phyloP scores from a whole-genome alignment of 2,113 vertebrate genomes.

The Protomyctophum bolini region DNA sequence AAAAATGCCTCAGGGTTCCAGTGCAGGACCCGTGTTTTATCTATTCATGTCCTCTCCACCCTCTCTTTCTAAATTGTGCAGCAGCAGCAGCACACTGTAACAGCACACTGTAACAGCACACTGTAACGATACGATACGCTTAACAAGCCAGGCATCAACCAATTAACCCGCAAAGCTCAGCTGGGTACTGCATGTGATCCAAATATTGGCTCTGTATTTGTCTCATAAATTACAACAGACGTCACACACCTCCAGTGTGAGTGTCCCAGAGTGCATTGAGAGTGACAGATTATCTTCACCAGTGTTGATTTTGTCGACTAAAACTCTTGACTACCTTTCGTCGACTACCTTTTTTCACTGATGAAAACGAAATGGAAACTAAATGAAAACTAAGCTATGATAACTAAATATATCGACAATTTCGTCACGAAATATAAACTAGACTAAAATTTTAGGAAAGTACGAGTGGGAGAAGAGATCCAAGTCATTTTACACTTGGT shows the following conservation, averaged over 20 bases:
- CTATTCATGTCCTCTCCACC: slow-evolving; percentile 10
- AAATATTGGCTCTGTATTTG: background rate
- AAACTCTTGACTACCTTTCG: too few relatives aligned
- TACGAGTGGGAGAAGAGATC: too few relatives aligned
- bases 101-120: slow-evolving; percentile 3
- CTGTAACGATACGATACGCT: background rate
- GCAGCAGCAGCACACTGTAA: slow-evolving; percentile 4
- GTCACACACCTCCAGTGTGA: too few relatives aligned
- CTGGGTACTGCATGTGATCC: background rate
- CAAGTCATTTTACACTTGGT: too few relatives aligned
- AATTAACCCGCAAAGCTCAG: slow-evolving; percentile 18
- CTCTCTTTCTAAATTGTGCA: slow-evolving; percentile 16
- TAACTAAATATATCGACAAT: too few relatives aligned
- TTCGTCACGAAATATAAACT: too few relatives aligned
- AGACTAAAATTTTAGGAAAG: too few relatives aligned
- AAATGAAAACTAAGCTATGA: too few relatives aligned
- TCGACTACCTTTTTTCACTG: too few relatives aligned
- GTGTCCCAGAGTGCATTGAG: background rate
- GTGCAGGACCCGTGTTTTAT: slow-evolving; percentile 47
- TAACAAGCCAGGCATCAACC: slow-evolving; percentile 17
- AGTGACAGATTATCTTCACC: background rate
- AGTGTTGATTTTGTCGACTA: background rate
- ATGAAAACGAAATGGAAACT: too few relatives aligned
- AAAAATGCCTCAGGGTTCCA: slow-evolving; percentile 36
- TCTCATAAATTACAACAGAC: background rate